phyloP scores from a whole-genome alignment of 2,797 vertebrate species.

The Chelmon rostratus region DNA sequence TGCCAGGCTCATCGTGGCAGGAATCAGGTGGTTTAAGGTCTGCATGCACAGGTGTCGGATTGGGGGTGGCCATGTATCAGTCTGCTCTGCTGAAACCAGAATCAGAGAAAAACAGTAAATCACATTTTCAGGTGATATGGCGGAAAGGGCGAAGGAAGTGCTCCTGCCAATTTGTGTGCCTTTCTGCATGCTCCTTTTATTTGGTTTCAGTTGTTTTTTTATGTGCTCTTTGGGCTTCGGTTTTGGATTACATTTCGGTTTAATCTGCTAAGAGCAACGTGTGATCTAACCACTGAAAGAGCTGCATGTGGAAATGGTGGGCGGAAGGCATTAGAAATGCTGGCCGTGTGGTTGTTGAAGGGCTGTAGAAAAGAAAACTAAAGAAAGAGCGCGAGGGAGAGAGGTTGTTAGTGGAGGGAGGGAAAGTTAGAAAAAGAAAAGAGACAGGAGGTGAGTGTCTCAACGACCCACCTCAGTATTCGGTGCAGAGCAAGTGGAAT shows the following conservation, averaged over 20 bases:
- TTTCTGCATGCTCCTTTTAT: constrained; percentile 21
- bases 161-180: neutral
- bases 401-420: constrained; percentile 45
- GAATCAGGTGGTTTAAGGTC: constrained; percentile 12
- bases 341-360: constrained; percentile 50
- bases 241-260: constrained; percentile 67
- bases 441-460: constrained; percentile 54
- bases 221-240: constrained; percentile 37
- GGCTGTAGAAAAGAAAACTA: constrained; percentile 57
- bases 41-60: constrained; percentile 14
- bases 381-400: constrained; percentile 55
- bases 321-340: constrained; percentile 66
- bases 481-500: constrained; percentile 38
- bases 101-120: constrained; percentile 20
- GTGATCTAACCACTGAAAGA: constrained; percentile 69
- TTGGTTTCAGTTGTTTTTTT: constrained; percentile 45
- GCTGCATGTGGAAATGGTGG: constrained; percentile 73
- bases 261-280: constrained; percentile 72
- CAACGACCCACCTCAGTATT: constrained; percentile 49
- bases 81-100: constrained; percentile 19
- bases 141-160: constrained; percentile 16
- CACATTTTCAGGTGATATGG: constrained; percentile 8
- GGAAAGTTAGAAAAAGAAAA: constrained; percentile 57
- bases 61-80: constrained; percentile 21
- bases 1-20: constrained; percentile 18